Percentiles rank a stretch among this genome's conserved stretches.
Evolutionary conservation across 2,797 vertebrate species (phyloP).

Genomic region (Pogonophryne albipinna): DNA sequence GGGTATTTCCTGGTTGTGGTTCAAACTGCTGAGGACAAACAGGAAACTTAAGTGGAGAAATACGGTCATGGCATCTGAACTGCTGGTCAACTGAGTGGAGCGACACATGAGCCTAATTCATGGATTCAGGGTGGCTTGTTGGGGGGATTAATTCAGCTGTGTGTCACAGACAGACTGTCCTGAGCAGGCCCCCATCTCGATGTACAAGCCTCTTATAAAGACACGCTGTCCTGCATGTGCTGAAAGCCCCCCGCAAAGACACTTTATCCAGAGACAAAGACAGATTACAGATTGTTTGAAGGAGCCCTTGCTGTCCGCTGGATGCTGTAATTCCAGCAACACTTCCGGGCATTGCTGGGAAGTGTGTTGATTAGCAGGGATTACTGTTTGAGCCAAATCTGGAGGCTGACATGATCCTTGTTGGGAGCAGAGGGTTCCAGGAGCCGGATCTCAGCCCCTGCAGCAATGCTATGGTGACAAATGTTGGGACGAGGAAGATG

Average conservation of each 20-base stretch:
- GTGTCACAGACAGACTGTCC: constrained; percentile 49
- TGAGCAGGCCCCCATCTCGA: constrained; percentile 32
- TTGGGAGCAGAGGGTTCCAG: constrained; percentile 54
- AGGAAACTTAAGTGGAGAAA: constrained; percentile 51
- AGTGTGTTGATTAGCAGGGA: constrained; percentile 77
- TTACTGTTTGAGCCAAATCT: constrained; percentile 72
- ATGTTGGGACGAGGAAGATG: constrained; percentile 49
- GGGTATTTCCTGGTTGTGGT: constrained; percentile 42
- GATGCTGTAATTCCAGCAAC: constrained; percentile 54
- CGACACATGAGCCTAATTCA: constrained; percentile 75
- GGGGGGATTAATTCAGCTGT: constrained; percentile 59
- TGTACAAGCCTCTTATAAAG: constrained; percentile 41
- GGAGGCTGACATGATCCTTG: constrained; percentile 56
- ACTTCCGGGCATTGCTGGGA: constrained; percentile 69
- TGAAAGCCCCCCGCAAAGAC: constrained; percentile 62
- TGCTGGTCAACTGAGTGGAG: constrained; percentile 58
- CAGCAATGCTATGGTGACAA: constrained; percentile 71
- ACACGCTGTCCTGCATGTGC: constrained; percentile 50
- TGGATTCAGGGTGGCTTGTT: constrained; percentile 63
- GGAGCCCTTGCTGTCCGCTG: constrained; percentile 36
- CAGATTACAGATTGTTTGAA: constrained; percentile 60
- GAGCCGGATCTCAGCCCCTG: constrained; percentile 37
- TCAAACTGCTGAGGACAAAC: constrained; percentile 45
- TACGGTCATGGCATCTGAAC: constrained; percentile 53
- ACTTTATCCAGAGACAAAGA: constrained; percentile 73